Conservation (phyloP, 2,888 invertebrate genomes). For the Agrochola litura region DNA sequence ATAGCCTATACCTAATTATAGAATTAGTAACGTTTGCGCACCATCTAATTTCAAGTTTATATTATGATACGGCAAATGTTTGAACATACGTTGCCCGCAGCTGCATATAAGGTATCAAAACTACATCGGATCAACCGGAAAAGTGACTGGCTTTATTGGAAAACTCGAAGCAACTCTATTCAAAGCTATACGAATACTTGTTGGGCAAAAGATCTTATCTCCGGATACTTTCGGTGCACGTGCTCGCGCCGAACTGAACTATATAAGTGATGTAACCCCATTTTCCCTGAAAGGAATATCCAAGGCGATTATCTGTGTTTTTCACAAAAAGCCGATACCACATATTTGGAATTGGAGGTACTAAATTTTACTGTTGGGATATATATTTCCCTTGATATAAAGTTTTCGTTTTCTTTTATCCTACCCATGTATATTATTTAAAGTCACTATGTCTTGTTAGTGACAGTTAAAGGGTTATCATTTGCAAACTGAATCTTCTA, state of each 20-base stretch:
- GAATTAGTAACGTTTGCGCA: slow-evolving; percentile 5
- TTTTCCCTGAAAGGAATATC: slow-evolving; percentile 26
- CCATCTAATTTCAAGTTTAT: slow-evolving; percentile 13
- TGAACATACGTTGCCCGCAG: slow-evolving; percentile 20
- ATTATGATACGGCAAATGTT: slow-evolving; percentile 16
- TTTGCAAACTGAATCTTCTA: too few relatives aligned
- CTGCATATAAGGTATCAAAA: slow-evolving; percentile 35
- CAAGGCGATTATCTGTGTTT: slow-evolving; percentile 15
- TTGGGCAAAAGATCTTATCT: slow-evolving; percentile 56
- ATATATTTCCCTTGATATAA: not conserved
- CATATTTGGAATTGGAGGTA: not conserved
- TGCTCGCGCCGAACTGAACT: slow-evolving; percentile 32
- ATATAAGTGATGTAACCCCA: slow-evolving; percentile 38
- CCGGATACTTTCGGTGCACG: slow-evolving; percentile 51
- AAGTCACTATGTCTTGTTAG: not conserved
- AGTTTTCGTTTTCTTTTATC: not conserved
- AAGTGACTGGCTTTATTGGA: slow-evolving; percentile 59
- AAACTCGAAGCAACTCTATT: slow-evolving; percentile 60
- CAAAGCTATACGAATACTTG: slow-evolving; percentile 53
- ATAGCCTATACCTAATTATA: not conserved
- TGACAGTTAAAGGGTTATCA: too few relatives aligned
- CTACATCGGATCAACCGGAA: slow-evolving; percentile 49
- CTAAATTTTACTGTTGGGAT: not conserved
- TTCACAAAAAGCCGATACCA: not conserved
- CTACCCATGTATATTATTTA: not conserved